Evolutionary conservation across 2,797 vertebrate species (phyloP).

Genomic region (Sebastes hubbsi): DNA sequence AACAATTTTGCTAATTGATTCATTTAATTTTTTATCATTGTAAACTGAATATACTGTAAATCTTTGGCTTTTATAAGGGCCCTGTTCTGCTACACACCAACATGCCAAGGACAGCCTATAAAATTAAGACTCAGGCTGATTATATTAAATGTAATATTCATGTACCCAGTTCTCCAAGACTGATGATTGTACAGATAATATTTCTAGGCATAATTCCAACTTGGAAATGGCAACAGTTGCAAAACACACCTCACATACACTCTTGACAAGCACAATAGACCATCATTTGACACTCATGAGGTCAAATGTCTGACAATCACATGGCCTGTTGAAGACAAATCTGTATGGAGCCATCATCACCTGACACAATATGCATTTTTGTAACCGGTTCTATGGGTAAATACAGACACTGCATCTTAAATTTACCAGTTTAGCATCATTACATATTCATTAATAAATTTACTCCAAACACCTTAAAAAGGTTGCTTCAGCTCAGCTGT

Average conservation of each 20-base stretch:
- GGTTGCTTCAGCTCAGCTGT: neutral
- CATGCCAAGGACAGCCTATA: neutral
- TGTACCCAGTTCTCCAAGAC: neutral
- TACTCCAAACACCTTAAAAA: neutral
- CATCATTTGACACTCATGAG: conserved; percentile 16
- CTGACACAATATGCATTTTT: neutral
- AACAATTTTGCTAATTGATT: neutral
- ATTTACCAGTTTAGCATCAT: neutral
- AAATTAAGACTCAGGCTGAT: neutral
- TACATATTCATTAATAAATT: neutral
- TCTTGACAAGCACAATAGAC: neutral
- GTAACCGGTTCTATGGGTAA: neutral
- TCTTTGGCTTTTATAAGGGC: neutral
- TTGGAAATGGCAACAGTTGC: neutral
- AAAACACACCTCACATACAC: neutral
- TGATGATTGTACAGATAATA: neutral
- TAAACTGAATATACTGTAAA: neutral
- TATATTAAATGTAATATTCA: neutral
- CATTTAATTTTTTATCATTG: neutral
- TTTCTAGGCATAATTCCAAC: neutral
- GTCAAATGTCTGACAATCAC: conserved; percentile 23
- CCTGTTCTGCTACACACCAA: neutral
- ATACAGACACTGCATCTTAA: neutral
- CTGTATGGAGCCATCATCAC: neutral
- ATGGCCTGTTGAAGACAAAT: neutral